phyloP scores from a whole-genome alignment of 2,888 invertebrate genomes.

The Hemicrepidius hirtus region DNA sequence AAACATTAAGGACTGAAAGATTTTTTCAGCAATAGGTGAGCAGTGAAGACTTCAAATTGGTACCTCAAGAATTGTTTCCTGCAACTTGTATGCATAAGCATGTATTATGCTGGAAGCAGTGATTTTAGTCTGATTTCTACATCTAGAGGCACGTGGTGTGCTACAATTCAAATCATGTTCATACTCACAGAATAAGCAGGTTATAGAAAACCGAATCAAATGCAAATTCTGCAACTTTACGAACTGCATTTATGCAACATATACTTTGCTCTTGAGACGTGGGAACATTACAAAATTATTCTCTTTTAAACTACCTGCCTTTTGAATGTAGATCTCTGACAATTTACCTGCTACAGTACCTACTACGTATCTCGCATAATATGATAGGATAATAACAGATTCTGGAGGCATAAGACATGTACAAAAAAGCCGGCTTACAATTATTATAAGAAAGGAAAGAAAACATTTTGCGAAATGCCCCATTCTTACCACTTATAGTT shows the following conservation, averaged over 20 bases:
- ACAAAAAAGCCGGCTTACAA: background rate
- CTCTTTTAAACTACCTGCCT: slow-evolving; percentile 12
- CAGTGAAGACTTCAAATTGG: too few species aligned
- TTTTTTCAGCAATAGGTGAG: too few species aligned
- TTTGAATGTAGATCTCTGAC: slow-evolving; percentile 25
- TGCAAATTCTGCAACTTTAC: slow-evolving; percentile 17
- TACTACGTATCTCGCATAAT: slow-evolving; percentile 22
- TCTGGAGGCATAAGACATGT: slow-evolving; percentile 1
- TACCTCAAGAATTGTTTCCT: too few species aligned
- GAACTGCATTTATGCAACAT: slow-evolving; percentile 23
- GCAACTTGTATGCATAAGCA: too few species aligned
- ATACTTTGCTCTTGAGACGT: slow-evolving; percentile 13
- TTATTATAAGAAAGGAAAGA: background rate
- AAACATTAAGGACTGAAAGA: too few species aligned
- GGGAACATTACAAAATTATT: slow-evolving; percentile 19
- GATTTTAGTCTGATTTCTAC: too few species aligned
- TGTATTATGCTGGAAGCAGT: too few species aligned
- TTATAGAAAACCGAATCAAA: slow-evolving; percentile 4
- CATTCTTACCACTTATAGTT: too few species aligned
- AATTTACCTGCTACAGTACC: slow-evolving; percentile 29
- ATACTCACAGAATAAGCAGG: background rate
- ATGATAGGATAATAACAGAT: slow-evolving; percentile 32
- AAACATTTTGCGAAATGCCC: too few species aligned
- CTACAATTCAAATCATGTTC: background rate
- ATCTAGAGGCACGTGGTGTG: too few species aligned